Conservation (phyloP, 2,888 invertebrate species). For the Ethmia dodecea region DNA sequence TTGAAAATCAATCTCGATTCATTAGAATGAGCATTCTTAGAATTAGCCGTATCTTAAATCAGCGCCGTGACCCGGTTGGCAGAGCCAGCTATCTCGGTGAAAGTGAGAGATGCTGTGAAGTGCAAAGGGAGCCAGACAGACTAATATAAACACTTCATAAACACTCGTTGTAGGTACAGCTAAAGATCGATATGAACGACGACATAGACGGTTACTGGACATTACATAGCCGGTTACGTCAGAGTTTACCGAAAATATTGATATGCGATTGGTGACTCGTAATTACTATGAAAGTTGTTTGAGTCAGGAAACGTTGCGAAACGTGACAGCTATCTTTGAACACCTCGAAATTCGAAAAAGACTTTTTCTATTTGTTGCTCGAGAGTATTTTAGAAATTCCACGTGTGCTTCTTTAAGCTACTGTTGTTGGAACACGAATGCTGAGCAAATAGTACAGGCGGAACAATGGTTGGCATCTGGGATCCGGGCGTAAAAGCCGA, state of each 20-base stretch:
- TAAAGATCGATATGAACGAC: slow-evolving; percentile 42
- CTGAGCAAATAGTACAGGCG: slow-evolving; percentile 27
- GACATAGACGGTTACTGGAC: slow-evolving; percentile 34
- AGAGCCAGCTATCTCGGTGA: slow-evolving; percentile 50
- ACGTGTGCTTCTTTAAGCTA: too few relatives aligned
- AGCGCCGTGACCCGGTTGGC: slow-evolving; percentile 48
- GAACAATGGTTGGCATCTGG: slow-evolving; percentile 31
- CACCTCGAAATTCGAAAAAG: too few relatives aligned
- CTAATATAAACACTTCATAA: slow-evolving; percentile 61
- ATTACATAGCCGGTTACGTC: slow-evolving; percentile 49
- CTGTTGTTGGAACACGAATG: slow-evolving; percentile 15
- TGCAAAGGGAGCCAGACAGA: slow-evolving; percentile 39
- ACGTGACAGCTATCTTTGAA: not conserved
- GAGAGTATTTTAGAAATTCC: not conserved
- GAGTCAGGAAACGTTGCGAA: slow-evolving; percentile 25
- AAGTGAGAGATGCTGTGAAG: slow-evolving; percentile 55
- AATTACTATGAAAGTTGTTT: slow-evolving; percentile 36
- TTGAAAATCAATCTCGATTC: slow-evolving; percentile 6
- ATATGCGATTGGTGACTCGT: slow-evolving; percentile 28
- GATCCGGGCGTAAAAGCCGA: slow-evolving; percentile 23
- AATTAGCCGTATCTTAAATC: slow-evolving; percentile 32
- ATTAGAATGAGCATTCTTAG: slow-evolving; percentile 12
- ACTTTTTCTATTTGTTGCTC: not conserved
- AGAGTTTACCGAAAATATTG: slow-evolving; percentile 37
- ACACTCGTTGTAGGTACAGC: slow-evolving; percentile 16